Percentiles rank a stretch among this genome's conserved stretches.
phyloP scores from a whole-genome alignment of 2,888 invertebrate species.

The Bombyx huttoni region DNA sequence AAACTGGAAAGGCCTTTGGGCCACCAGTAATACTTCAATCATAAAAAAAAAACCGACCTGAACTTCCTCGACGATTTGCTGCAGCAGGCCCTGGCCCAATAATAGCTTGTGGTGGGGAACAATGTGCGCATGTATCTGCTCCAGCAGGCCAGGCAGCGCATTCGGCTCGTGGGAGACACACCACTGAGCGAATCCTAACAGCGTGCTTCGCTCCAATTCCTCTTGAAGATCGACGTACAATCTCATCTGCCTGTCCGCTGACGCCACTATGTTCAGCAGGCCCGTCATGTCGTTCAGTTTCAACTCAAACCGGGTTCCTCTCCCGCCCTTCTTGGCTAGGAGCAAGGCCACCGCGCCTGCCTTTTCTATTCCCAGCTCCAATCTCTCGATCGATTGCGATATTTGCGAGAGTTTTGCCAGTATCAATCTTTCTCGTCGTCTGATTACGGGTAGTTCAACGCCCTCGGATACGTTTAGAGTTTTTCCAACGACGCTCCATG shows the following conservation, averaged over 20 bases:
- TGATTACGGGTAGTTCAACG: constrained; percentile 73
- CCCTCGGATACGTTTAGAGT: constrained; percentile 65
- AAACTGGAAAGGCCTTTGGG: too few species aligned
- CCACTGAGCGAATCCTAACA: constrained; percentile 79
- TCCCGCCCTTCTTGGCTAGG: constrained; percentile 46
- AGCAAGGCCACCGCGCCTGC: constrained; percentile 31
- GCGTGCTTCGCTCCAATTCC: constrained; percentile 74
- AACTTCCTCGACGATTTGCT: constrained; percentile 39
- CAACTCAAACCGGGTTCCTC: constrained; percentile 67
- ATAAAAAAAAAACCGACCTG: constrained; percentile 52
- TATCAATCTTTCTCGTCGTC: constrained; percentile 74
- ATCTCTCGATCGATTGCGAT: constrained; percentile 33
- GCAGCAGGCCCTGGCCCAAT: constrained; percentile 59
- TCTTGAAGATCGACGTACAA: constrained; percentile 67
- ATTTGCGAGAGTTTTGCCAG: constrained; percentile 55
- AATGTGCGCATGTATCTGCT: constrained; percentile 76
- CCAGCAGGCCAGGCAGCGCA: constrained; percentile 76
- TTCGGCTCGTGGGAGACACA: constrained; percentile 78
- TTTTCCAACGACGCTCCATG: constrained; percentile 76
- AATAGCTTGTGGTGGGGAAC: constrained; percentile 58
- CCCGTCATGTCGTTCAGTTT: constrained; percentile 75
- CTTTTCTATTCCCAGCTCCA: constrained; percentile 41
- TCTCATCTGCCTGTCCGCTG: constrained; percentile 73
- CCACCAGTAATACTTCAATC: too few species aligned
- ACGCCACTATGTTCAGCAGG: constrained; percentile 71